phyloP scores from a whole-genome alignment of 2,113 vertebrate genomes.

The Eretmochelys imbricata region DNA sequence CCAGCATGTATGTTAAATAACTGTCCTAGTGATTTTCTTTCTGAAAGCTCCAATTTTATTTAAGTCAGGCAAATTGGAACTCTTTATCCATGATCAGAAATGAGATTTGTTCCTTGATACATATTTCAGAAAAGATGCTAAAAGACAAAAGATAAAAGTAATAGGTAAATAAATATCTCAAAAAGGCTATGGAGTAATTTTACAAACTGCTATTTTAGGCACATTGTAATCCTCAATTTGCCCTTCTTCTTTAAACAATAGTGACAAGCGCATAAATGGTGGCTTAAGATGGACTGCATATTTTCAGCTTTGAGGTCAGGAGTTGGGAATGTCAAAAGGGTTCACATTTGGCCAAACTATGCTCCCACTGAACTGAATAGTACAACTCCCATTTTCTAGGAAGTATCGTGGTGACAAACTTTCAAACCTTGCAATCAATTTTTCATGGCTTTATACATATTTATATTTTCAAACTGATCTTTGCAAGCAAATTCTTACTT shows the following conservation, averaged over 20 bases:
- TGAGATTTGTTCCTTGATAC: neutral
- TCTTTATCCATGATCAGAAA: neutral
- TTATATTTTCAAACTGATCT: too few species aligned
- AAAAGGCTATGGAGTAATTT: neutral
- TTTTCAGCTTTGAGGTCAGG: neutral
- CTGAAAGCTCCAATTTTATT: neutral
- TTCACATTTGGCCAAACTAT: neutral
- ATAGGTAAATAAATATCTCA: neutral
- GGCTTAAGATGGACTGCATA: neutral
- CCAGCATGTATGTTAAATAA: neutral
- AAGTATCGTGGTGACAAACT: neutral
- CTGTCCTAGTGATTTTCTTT: neutral
- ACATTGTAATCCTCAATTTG: neutral
- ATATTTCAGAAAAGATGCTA: neutral
- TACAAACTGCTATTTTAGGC: neutral
- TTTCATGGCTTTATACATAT: too few species aligned
- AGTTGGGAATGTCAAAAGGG: conserved; percentile 15
- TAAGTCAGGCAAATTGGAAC: neutral
- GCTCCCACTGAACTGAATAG: conserved; percentile 1
- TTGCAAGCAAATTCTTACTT: too few species aligned
- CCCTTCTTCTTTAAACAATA: neutral
- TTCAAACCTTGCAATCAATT: neutral
- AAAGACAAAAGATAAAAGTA: neutral
- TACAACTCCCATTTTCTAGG: conserved; percentile 42
- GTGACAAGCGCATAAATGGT: neutral